Evolutionary conservation across 2,797 vertebrate genomes (phyloP).

Genomic region (Anguilla anguilla): DNA sequence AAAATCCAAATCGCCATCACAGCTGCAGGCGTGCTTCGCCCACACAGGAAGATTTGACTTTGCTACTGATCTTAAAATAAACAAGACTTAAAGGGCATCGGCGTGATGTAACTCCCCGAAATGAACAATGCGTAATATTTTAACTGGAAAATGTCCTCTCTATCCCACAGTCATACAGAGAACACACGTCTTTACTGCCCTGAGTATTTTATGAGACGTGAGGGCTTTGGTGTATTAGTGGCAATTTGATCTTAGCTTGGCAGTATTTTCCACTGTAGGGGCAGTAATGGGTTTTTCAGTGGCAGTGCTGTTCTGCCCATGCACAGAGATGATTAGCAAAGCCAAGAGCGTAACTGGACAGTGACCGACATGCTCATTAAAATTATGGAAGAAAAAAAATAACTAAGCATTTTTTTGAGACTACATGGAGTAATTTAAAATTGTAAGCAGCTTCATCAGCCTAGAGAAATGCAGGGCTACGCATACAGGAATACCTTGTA

Average conservation of each 20-base stretch:
- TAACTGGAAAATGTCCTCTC: not conserved
- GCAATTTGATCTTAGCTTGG: not conserved
- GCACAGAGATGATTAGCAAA: not conserved
- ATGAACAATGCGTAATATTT: not conserved
- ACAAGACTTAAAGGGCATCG: not conserved
- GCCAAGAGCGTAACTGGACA: conserved; percentile 3
- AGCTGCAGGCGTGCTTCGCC: not conserved
- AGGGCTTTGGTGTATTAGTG: not conserved
- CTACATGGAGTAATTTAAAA: not conserved
- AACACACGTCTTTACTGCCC: not conserved
- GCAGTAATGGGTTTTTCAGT: not conserved
- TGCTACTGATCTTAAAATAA: not conserved
- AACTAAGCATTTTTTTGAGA: not conserved
- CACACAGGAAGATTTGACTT: not conserved
- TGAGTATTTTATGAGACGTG: not conserved
- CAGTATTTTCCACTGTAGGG: not conserved
- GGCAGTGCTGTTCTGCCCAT: not conserved
- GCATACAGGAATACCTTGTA: not conserved
- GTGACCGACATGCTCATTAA: not conserved
- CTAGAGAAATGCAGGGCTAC: not conserved
- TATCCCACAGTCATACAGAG: not conserved
- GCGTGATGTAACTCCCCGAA: not conserved
- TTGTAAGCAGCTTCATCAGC: not conserved
- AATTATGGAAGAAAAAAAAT: not conserved
- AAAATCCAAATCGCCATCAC: conserved; percentile 30